These are phyloP conservation scores for Cantharis nigra DNA, from an alignment of 2,888 invertebrate genomes.

Conservation along the genomic window DNA sequence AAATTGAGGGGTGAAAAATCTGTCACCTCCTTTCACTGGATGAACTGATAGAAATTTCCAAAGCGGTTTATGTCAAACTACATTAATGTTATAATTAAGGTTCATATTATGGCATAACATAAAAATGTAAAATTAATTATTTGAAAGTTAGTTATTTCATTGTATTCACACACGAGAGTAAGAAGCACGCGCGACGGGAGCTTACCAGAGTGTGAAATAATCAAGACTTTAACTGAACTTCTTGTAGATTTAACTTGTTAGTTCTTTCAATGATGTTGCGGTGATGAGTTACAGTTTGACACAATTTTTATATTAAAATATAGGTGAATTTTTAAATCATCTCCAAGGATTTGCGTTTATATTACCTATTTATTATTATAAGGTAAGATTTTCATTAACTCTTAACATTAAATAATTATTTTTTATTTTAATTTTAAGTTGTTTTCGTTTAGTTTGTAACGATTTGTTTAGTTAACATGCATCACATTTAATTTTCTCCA, in stretches of 20 bases:
- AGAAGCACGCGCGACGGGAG: constrained; percentile 17
- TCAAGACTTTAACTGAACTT: constrained; percentile 11
- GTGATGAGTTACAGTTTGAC: constrained; percentile 3
- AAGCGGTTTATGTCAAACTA: background rate
- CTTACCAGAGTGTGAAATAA: constrained; percentile 30
- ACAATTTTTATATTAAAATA: background rate
- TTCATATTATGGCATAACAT: background rate
- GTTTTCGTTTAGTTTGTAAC: no score
- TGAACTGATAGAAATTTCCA: background rate
- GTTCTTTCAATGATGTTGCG: constrained; percentile 1
- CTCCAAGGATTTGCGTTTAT: background rate
- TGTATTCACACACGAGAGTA: constrained; percentile 3
- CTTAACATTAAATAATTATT: background rate
- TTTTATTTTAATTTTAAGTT: background rate
- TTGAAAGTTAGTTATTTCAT: constrained; percentile 2
- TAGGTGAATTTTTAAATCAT: background rate
- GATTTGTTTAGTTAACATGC: background rate
- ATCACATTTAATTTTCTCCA: background rate
- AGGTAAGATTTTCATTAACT: background rate
- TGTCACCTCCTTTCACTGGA: background rate
- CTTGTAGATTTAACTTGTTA: constrained; percentile 11
- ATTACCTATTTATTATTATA: background rate
- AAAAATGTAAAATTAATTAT: background rate
- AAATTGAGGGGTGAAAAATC: background rate
- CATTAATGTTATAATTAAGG: background rate